Base-by-base conservation (phyloP, 2,797 vertebrate species). In the Propithecus perrieri region DNA sequence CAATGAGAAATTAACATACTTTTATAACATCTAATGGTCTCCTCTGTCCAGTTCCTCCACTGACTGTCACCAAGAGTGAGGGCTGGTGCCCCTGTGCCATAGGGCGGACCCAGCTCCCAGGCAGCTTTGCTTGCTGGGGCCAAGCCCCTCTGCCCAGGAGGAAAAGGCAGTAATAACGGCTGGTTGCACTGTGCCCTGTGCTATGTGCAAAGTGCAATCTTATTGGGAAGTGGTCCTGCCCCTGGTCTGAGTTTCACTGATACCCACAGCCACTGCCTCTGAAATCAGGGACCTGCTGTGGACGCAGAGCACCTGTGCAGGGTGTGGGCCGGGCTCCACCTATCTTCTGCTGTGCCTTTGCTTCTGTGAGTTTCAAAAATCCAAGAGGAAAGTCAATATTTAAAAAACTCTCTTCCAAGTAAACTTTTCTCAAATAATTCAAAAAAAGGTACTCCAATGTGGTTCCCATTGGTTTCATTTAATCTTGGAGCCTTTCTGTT, bases 401-500 rank as follows among this genome's bases (percentile, higher is more conserved):
- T 86, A 33, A 94, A 89, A 88, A 85, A 38, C 2, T 46, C 38
- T 91, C 26, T 93, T 50, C 61, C 41, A 90, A 63, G 46, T 48
- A n/a, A 72, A 84, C 8, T 69, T 83, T 76, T 13, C 33, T 94
- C 30, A 53, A 33, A 26, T 43, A 18, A 85, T 26, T 76, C 30
- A 80, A 89, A 41, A 89, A 89, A 95, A 94, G 71, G 86, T 69
- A 48, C 7, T 67, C 30, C 69, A n/a, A 33, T 72, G 28, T 59
- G 7, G 14, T 88, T 89, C 20, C 84, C 50, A 30, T n/a, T 33
- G 85, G 90, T 83, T 94, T 95, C 88, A 72, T 55, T 50, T 92
- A 14, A 83, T 20, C 30, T 95, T 55, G 48, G 74, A 26, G 38
- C 30, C 88, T 89, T 46, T 76, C 55, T 75, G 38, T 50, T 91